Evolutionary conservation across 2,113 vertebrate genomes (phyloP), one percentile per base, ranked within the genome.

Genomic region (Atlantisia rogersi): DNA sequence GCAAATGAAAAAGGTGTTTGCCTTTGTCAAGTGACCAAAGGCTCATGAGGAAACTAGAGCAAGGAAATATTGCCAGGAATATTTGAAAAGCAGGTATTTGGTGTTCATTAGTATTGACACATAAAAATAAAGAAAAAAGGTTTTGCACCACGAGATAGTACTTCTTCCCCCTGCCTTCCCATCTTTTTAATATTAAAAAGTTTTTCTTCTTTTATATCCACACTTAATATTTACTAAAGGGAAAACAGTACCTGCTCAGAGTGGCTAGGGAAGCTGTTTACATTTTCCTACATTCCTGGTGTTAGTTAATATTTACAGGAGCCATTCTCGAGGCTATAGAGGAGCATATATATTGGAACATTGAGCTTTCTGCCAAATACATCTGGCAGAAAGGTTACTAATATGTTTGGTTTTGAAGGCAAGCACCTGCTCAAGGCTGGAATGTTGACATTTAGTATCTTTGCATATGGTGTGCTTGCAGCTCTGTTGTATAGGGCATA

Each of bases 301-400:
- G 8, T 64, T 89, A 96, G 48, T 80, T 91, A 84, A 81, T 94
- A 62, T 94, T 95, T 94, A 84, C 42, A 82, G 53, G 35, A 94
- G 11, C 37, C 9, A 22, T 48, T 95, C 77, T n/a, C 60, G 74
- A 82, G 52, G 60, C 42, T 82, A 19, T 25, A 55, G 31, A 83
- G n/a, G 11, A 92, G 35, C 56, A n/a, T 65, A 2, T 65, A 2
- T 83, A 64, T 89, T 84, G 95, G 80, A 95, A 94, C 52, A 63
- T 2, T n/a, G 53, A 84, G 32, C 29, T 79, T 82, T 94, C 69
- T 92, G 77, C 62, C 78, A 73, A 84, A 62, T 68, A 15, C 7
- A 60, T 74, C 29, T 84, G 83, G 35, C 58, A 75, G 58, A 91
- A 95, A 91, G 68, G 80, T 84, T 91, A 94, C 89, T 77, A 21